These are phyloP conservation scores for Caradrina clavipalpis DNA, from an alignment of 2,888 invertebrate genomes.

Conservation along the genomic window DNA sequence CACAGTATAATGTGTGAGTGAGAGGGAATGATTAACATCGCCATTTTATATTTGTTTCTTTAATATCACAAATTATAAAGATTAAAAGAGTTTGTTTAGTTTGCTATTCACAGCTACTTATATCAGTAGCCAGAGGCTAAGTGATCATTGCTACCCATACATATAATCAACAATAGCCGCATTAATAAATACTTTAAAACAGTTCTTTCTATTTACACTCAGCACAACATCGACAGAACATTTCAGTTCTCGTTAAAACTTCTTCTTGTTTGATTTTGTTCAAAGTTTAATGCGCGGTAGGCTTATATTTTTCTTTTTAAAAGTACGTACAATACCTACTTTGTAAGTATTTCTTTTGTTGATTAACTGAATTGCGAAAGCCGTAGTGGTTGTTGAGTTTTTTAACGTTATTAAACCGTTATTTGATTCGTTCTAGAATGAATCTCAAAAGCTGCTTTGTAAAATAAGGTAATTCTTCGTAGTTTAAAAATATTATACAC, in stretches of 20 bases:
- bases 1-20: too few relatives aligned
- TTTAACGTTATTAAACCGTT: not conserved
- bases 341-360: not conserved
- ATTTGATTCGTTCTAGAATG: too few relatives aligned
- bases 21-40: too few relatives aligned
- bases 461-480: too few relatives aligned
- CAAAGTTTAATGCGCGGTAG: conserved; percentile 17
- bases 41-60: too few relatives aligned
- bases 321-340: not conserved
- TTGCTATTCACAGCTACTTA: too few relatives aligned
- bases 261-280: conserved; percentile 21
- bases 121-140: too few relatives aligned
- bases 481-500: too few relatives aligned
- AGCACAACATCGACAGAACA: not conserved
- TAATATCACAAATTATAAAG: too few relatives aligned
- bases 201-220: not conserved
- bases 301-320: conserved; percentile 12
- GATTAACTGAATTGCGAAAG: not conserved
- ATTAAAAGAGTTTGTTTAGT: too few relatives aligned
- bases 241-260: conserved; percentile 37
- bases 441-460: too few relatives aligned
- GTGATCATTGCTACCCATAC: too few relatives aligned
- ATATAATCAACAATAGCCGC: not conserved
- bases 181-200: not conserved
- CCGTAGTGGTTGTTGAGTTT: not conserved